These are phyloP conservation scores for Diplogasteroides magnus DNA, from an alignment of 1,140 invertebrate species.

Conservation along the genomic window DNA sequence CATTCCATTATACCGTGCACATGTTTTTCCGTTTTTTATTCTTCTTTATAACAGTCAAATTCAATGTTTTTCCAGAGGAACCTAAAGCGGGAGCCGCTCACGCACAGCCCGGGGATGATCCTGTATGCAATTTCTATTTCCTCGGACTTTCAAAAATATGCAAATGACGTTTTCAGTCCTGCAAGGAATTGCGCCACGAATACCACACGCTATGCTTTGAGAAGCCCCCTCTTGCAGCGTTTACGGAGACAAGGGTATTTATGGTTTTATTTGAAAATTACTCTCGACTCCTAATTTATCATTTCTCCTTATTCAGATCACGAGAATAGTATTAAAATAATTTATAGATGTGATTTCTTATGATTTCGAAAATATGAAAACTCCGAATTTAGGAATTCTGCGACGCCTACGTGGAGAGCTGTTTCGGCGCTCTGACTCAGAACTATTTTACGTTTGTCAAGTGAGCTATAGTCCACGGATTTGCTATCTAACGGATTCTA, in stretches of 20 bases:
- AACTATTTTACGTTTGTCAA: slow-evolving; percentile 23
- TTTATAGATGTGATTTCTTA: not conserved
- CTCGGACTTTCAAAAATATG: not conserved
- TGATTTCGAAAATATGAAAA: not conserved
- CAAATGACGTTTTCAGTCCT: slow-evolving; percentile 14
- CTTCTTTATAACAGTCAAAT: too few species aligned
- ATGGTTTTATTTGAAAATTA: not conserved
- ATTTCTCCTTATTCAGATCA: not conserved
- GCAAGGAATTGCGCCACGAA: slow-evolving; percentile 11
- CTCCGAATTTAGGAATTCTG: slow-evolving; percentile 19
- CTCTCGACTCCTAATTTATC: not conserved
- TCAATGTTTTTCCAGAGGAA: slow-evolving; percentile 14
- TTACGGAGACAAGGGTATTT: slow-evolving; percentile 18
- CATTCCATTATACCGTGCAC: too few species aligned
- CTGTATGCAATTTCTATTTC: not conserved
- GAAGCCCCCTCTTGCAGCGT: slow-evolving; percentile 14
- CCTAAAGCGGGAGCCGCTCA: not conserved
- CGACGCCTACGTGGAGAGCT: slow-evolving; percentile 29
- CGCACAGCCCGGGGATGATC: slow-evolving; percentile 8
- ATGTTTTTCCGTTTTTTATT: too few species aligned
- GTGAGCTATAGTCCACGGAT: not conserved
- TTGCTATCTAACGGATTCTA: too few species aligned
- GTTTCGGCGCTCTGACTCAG: slow-evolving; percentile 6
- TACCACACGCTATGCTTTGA: slow-evolving; percentile 23
- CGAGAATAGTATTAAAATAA: not conserved